Conservation (phyloP, 2,888 invertebrate species). For the Diloba caeruleocephala region DNA sequence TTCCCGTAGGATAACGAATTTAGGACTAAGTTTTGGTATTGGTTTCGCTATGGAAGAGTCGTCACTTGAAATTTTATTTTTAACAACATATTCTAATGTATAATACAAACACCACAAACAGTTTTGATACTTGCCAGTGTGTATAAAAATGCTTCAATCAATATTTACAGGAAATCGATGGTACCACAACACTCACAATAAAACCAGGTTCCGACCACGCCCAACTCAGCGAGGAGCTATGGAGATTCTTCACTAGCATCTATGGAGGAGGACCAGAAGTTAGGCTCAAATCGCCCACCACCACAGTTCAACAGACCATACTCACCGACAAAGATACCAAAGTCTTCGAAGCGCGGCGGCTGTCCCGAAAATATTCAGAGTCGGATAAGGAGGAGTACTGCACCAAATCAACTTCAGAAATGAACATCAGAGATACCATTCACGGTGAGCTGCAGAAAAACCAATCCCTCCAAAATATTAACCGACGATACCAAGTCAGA, state of each 20-base stretch:
- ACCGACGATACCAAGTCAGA: slow-evolving; percentile 65
- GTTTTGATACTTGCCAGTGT: no score
- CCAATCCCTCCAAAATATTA: slow-evolving; percentile 83
- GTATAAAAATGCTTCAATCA: background rate
- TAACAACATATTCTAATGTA: no score
- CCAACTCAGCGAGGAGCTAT: slow-evolving; percentile 95
- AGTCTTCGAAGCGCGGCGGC: slow-evolving; percentile 46
- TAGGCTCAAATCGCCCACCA: slow-evolving; percentile 69
- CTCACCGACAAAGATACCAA: slow-evolving; percentile 45
- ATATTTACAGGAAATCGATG: slow-evolving; percentile 78
- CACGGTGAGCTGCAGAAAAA: slow-evolving; percentile 80
- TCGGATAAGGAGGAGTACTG: slow-evolving; percentile 84
- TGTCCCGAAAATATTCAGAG: slow-evolving; percentile 75
- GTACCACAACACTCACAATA: slow-evolving; percentile 71
- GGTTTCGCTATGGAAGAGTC: no score
- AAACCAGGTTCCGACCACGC: slow-evolving; percentile 91
- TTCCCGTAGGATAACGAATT: no score
- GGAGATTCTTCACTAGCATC: slow-evolving; percentile 95
- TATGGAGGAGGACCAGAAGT: slow-evolving; percentile 98
- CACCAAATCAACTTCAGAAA: slow-evolving; percentile 78
- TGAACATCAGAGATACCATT: slow-evolving; percentile 71
- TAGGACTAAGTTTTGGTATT: no score
- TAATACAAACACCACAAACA: no score
- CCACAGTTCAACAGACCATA: slow-evolving; percentile 27
- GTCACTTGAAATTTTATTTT: no score